Conservation (phyloP, 1,140 invertebrate species). For the Apis dorsata region DNA sequence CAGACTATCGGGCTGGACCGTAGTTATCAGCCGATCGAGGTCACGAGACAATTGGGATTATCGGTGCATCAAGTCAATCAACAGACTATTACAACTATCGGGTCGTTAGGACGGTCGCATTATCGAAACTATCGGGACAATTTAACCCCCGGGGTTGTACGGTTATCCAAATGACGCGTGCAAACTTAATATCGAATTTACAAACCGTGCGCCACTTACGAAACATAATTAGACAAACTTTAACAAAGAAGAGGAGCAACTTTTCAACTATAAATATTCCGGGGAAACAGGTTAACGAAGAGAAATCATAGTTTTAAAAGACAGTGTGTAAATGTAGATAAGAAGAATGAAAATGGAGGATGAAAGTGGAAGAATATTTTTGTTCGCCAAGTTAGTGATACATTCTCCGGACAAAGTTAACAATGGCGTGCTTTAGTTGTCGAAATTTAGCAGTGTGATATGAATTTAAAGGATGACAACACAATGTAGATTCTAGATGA, state of each 20-base stretch:
- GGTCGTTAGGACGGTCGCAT: not conserved
- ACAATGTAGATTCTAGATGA: too few relatives aligned
- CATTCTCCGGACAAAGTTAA: too few relatives aligned
- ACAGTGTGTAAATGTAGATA: too few relatives aligned
- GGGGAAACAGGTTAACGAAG: too few relatives aligned
- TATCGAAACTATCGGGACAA: conserved; percentile 7
- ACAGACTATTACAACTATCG: conserved; percentile 18
- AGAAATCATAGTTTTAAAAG: too few relatives aligned
- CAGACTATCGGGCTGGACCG: not conserved
- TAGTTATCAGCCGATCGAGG: conserved; percentile 1
- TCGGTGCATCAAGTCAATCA: conserved; percentile 26
- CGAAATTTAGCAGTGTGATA: too few relatives aligned
- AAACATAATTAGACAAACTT: not conserved
- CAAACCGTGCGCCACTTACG: too few relatives aligned
- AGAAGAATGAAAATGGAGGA: too few relatives aligned
- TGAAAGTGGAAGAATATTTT: too few relatives aligned
- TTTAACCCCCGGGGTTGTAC: not conserved
- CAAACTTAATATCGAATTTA: not conserved
- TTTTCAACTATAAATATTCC: not conserved
- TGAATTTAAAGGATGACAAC: too few relatives aligned
- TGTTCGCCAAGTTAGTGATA: too few relatives aligned
- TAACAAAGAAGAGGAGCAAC: not conserved
- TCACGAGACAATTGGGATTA: conserved; percentile 27
- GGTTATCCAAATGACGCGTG: not conserved
- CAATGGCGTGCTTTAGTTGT: too few relatives aligned